Conservation (phyloP, 2,888 invertebrate species). For the Nemotelus pantherinus region DNA sequence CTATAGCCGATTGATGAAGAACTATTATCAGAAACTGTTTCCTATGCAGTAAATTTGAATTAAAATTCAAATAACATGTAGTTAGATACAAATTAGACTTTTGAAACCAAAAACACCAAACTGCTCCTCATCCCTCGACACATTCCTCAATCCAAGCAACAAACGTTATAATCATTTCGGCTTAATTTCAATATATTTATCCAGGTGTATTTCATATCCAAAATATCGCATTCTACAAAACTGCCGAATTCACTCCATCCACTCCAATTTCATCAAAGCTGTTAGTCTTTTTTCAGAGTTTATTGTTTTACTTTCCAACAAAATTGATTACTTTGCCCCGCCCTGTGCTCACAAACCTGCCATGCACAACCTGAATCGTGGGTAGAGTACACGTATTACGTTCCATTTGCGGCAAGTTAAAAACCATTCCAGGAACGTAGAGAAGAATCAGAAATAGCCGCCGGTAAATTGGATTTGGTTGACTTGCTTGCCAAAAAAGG, state of each 20-base stretch:
- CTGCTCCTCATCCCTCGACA: too few relatives aligned
- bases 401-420: constrained; percentile 5
- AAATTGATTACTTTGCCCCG: constrained; percentile 51
- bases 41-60: too few relatives aligned
- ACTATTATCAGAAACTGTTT: too few relatives aligned
- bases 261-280: neutral
- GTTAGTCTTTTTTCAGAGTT: constrained; percentile 36
- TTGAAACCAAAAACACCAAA: too few relatives aligned
- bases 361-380: neutral
- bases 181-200: neutral
- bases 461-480: constrained; percentile 13
- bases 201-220: constrained; percentile 26
- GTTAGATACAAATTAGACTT: too few relatives aligned
- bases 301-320: constrained; percentile 39
- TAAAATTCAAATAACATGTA: too few relatives aligned
- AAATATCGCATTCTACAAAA: neutral
- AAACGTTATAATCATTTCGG: constrained; percentile 26
- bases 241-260: constrained; percentile 4
- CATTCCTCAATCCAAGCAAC: too few relatives aligned
- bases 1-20: too few relatives aligned
- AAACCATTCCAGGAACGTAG: neutral
- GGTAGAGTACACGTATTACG: neutral
- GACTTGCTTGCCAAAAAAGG: neutral
- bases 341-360: constrained; percentile 46
- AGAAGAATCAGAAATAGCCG: constrained; percentile 14